A percentile compares a stretch with the other conserved stretches of the same genome.
Conservation (phyloP, 2,888 invertebrate genomes). For the Vanessa cardui region DNA sequence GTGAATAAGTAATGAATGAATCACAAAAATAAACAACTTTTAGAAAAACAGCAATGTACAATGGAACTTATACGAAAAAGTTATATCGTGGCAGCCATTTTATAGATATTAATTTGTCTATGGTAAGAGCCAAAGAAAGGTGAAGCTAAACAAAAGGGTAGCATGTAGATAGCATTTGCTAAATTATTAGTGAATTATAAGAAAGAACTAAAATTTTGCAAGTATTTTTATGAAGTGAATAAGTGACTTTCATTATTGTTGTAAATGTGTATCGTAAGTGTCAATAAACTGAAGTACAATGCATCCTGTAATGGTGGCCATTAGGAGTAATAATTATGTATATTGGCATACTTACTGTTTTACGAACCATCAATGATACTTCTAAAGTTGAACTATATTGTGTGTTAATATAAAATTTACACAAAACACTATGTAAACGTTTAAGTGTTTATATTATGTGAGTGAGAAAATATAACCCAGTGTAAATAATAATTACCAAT, state of each 20-base stretch:
- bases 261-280: constrained; percentile 54
- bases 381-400: constrained; percentile 52
- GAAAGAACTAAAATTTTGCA: constrained; percentile 56
- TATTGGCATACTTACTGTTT: constrained; percentile 80
- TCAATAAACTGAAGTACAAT: constrained; percentile 73
- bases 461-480: constrained; percentile 61
- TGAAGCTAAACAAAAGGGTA: constrained; percentile 83
- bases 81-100: constrained; percentile 77
- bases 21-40: neutral
- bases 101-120: constrained; percentile 74
- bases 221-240: constrained; percentile 53
- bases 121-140: constrained; percentile 78
- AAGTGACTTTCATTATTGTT: constrained; percentile 55
- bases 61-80: constrained; percentile 53
- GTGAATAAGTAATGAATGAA: neutral
- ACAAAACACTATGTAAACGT: constrained; percentile 66
- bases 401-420: constrained; percentile 50
- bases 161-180: constrained; percentile 78
- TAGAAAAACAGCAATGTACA: constrained; percentile 43
- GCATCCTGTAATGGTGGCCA: constrained; percentile 83
- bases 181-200: constrained; percentile 63
- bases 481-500: constrained; percentile 67
- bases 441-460: constrained; percentile 59
- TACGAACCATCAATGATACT: constrained; percentile 68
- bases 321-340: constrained; percentile 82